These are phyloP conservation scores for Sisor rabdophorus DNA, from an alignment of 2,113 vertebrate genomes.

Conservation along the genomic window DNA sequence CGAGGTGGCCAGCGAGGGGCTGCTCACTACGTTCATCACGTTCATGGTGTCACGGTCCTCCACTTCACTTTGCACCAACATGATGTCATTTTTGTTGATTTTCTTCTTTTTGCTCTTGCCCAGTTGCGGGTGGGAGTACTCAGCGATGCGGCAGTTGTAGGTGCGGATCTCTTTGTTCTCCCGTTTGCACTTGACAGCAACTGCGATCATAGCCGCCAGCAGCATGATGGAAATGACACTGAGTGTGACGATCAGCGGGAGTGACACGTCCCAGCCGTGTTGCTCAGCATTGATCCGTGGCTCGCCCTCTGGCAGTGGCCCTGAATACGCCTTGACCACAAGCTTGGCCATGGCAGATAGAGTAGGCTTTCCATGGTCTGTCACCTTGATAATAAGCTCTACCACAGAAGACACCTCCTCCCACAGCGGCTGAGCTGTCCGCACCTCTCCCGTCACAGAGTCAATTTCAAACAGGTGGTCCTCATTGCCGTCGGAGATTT, in stretches of 20 bases:
- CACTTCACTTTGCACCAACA: constrained; percentile 98
- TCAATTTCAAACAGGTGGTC: constrained; percentile 96
- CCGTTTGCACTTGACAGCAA: constrained; percentile 94
- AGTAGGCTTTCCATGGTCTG: constrained; percentile 92
- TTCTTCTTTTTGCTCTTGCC: constrained; percentile 97
- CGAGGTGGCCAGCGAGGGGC: constrained; percentile 96
- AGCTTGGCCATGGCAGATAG: constrained; percentile 90
- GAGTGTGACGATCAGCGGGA: constrained; percentile 93
- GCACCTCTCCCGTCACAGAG: constrained; percentile 86
- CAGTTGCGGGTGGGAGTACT: constrained; percentile 95
- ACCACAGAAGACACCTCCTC: constrained; percentile 88
- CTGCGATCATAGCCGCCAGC: constrained; percentile 95
- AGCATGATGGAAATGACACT: constrained; percentile 96
- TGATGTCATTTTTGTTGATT: constrained; percentile 97
- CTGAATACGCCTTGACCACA: constrained; percentile 86
- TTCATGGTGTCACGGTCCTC: constrained; percentile 98
- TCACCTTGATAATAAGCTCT: constrained; percentile 92
- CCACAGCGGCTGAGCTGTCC: constrained; percentile 91
- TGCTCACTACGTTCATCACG: constrained; percentile 99
- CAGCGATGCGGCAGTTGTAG: constrained; percentile 97
- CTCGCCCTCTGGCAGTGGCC: constrained; percentile 85
- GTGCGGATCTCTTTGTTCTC: constrained; percentile 99
- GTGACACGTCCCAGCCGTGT: constrained; percentile 93
- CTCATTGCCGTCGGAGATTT: constrained; percentile 95
- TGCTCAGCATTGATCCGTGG: constrained; percentile 85